These are phyloP conservation scores for Columba guinea DNA, from an alignment of 2,797 vertebrate species.

Conservation along the genomic window DNA sequence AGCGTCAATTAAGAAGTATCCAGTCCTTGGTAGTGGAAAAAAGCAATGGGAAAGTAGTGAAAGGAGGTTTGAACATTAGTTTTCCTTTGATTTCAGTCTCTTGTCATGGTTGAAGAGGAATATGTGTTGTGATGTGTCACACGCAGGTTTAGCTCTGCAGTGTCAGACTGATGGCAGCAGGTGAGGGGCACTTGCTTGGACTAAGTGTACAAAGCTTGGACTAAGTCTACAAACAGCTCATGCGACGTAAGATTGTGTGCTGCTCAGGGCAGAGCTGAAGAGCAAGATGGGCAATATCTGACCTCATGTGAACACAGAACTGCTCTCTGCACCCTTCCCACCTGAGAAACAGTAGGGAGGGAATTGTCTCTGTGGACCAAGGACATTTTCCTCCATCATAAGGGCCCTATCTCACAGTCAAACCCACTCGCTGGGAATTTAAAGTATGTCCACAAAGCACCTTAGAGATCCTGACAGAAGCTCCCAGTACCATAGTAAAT, in stretches of 20 bases:
- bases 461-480: neutral
- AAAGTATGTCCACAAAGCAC: neutral
- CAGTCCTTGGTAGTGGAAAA: neutral
- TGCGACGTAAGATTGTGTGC: fast-evolving
- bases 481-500: neutral
- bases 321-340: neutral
- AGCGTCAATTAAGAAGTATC: slow-evolving; percentile 78
- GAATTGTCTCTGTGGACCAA: neutral
- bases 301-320: neutral
- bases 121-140: neutral
- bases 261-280: neutral
- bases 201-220: fast-evolving
- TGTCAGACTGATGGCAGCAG: neutral
- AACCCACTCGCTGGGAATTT: neutral
- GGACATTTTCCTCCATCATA: neutral
- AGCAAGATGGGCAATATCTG: fast-evolving
- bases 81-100: neutral
- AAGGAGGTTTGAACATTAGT: neutral
- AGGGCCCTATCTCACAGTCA: neutral
- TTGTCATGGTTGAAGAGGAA: neutral
- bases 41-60: neutral
- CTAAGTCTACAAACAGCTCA: fast-evolving
- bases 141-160: fast-evolving
- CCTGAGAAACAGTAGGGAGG: neutral
- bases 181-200: neutral